A percentile compares a stretch with the other conserved stretches of the same genome.
Conservation (phyloP, 2,113 vertebrate genomes). For the Siphamia tubifer region DNA sequence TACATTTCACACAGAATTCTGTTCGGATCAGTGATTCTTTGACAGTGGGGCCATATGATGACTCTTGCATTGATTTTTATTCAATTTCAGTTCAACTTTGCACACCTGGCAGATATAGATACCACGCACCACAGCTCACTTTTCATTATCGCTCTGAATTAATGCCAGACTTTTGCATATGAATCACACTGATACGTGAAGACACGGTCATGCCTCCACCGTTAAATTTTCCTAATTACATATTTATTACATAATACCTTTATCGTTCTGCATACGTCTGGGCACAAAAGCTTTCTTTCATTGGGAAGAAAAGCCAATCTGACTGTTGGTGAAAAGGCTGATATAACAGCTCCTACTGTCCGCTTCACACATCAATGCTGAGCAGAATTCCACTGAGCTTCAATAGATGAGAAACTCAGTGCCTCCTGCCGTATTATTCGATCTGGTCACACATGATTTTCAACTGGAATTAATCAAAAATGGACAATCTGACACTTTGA, state of each 20-base stretch:
- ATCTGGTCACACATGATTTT: slow-evolving; percentile 40
- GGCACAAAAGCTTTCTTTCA: slow-evolving; percentile 3
- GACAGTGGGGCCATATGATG: slow-evolving; percentile 2
- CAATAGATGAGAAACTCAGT: slow-evolving; percentile 37
- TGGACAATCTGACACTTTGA: slow-evolving; percentile 28
- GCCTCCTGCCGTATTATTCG: slow-evolving; percentile 42
- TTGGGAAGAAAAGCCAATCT: slow-evolving; percentile 17
- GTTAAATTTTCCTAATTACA: neutral
- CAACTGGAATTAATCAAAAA: slow-evolving; percentile 45
- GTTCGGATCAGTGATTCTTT: neutral
- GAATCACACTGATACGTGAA: neutral
- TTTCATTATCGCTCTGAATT: neutral
- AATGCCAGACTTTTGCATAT: neutral
- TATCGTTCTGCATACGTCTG: neutral
- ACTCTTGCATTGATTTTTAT: slow-evolving; percentile 17
- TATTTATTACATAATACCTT: slow-evolving; percentile 2
- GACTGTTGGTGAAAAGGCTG: slow-evolving; percentile 20
- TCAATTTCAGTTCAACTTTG: slow-evolving; percentile 16
- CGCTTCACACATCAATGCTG: slow-evolving; percentile 35
- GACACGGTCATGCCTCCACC: neutral
- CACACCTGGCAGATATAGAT: neutral
- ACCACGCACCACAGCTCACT: too few species aligned
- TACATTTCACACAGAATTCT: slow-evolving; percentile 21
- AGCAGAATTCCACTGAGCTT: slow-evolving; percentile 32
- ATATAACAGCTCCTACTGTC: slow-evolving; percentile 29